phyloP scores from a whole-genome alignment of 1,140 invertebrate species.

The Drosophila kepulauana region DNA sequence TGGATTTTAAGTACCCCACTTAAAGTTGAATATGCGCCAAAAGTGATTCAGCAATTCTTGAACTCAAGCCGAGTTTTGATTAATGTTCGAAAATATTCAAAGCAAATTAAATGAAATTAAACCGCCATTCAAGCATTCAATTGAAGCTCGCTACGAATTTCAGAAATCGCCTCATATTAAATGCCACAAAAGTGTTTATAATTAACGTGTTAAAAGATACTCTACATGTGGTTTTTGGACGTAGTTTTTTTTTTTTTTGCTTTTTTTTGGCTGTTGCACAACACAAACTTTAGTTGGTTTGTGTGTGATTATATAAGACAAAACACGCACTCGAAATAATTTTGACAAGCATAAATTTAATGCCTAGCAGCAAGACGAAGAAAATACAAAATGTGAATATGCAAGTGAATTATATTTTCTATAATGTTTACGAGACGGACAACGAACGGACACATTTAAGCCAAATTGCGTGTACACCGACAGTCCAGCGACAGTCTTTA shows the following conservation, averaged over 20 bases:
- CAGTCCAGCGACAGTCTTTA: conserved; percentile 39
- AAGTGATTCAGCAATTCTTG: conserved; percentile 60
- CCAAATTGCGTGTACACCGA: conserved; percentile 60
- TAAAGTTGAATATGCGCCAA: conserved; percentile 37
- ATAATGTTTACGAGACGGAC: conserved; percentile 14
- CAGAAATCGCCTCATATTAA: conserved; percentile 46
- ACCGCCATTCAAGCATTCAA: conserved; percentile 68
- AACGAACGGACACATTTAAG: conserved; percentile 45
- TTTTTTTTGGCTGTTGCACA: conserved; percentile 59
- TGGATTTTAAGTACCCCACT: conserved; percentile 41
- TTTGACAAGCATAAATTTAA: conserved; percentile 57
- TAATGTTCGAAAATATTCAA: conserved; percentile 43
- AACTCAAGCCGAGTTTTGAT: conserved; percentile 36
- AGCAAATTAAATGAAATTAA: conserved; percentile 73
- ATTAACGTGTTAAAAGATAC: conserved; percentile 68
- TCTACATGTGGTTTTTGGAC: neutral
- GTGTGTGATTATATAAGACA: conserved; percentile 55
- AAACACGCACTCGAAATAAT: conserved; percentile 29
- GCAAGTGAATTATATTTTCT: conserved; percentile 57
- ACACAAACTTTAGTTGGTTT: conserved; percentile 45
- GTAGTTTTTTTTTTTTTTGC: conserved; percentile 17
- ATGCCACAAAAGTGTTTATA: conserved; percentile 49
- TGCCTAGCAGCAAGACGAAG: conserved; percentile 14
- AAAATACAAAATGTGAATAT: conserved; percentile 31
- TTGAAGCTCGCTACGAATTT: conserved; percentile 45